Percentiles rank a stretch among this genome's conserved stretches.
phyloP scores from a whole-genome alignment of 2,888 invertebrate species.

The Drosophila kuntzei region DNA sequence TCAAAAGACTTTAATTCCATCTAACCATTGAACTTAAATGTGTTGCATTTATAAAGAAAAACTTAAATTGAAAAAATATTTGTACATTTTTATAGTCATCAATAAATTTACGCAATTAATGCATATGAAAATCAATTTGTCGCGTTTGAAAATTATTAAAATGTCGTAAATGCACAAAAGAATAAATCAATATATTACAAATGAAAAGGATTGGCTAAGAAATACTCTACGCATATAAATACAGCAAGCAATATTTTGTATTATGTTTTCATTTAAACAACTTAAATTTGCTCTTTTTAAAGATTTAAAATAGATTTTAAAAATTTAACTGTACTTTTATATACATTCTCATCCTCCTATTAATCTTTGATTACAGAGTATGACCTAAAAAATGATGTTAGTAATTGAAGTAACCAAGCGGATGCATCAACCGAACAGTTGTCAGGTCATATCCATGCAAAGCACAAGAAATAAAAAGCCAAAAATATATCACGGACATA shows the following conservation, averaged over 20 bases:
- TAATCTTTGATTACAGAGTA: not conserved
- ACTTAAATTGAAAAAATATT: not conserved
- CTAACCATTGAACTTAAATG: not conserved
- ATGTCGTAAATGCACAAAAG: too few species aligned
- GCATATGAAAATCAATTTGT: conserved; percentile 60
- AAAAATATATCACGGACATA: conserved; percentile 45
- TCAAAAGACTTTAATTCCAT: not conserved
- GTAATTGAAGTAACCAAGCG: conserved; percentile 58
- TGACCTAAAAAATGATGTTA: conserved; percentile 37
- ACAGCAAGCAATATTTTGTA: not conserved
- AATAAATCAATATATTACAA: too few species aligned
- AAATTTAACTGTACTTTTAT: not conserved
- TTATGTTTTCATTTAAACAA: not conserved
- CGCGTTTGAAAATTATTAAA: conserved; percentile 46
- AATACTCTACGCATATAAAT: not conserved
- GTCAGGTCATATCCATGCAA: conserved; percentile 44
- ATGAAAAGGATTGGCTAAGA: not conserved
- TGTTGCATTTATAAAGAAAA: not conserved
- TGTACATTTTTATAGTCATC: conserved; percentile 13
- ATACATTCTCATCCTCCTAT: not conserved
- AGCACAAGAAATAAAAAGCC: conserved; percentile 19
- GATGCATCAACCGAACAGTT: conserved; percentile 48
- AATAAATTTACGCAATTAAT: conserved; percentile 60
- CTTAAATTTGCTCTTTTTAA: too few species aligned
- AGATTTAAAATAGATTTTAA: not conserved